phyloP scores from a whole-genome alignment of 2,113 vertebrate genomes.

The Polypterus bichir region DNA sequence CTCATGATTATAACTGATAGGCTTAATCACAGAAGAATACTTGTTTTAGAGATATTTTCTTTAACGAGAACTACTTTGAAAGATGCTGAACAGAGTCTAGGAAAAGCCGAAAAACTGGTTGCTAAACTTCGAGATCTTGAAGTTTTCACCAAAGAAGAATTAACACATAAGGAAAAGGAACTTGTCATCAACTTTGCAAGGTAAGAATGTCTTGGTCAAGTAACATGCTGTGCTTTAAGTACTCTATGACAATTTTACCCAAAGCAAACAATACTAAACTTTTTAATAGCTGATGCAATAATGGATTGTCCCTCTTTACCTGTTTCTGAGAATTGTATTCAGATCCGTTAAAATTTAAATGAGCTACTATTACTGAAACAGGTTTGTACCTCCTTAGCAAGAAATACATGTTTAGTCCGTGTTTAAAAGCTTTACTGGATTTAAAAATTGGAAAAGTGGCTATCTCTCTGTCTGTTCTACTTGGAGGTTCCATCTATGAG shows the following conservation, averaged over 20 bases:
- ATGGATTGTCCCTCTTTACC: too few species aligned
- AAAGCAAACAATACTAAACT: background rate
- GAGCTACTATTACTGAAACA: too few species aligned
- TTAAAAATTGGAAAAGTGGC: too few species aligned
- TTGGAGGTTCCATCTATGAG: too few species aligned
- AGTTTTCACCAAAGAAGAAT: conserved; percentile 27
- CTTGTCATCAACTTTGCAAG: conserved; percentile 33
- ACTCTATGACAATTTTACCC: background rate
- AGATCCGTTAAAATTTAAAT: too few species aligned
- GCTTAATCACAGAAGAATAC: background rate
- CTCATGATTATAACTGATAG: too few species aligned
- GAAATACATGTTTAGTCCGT: too few species aligned
- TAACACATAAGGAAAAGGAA: conserved; percentile 27
- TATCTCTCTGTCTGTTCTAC: too few species aligned
- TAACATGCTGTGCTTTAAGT: conserved; percentile 3
- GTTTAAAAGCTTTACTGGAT: too few species aligned
- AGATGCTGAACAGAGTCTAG: conserved; percentile 29
- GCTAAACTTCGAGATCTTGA: conserved; percentile 25
- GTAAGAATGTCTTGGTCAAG: conserved; percentile 16
- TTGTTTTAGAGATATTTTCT: conserved; percentile 8
- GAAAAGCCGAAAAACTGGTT: conserved; percentile 25
- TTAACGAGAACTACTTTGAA: conserved; percentile 32
- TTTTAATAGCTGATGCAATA: background rate
- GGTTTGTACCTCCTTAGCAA: too few species aligned
- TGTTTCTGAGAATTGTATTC: background rate